Evolutionary conservation across 2,113 vertebrate genomes (phyloP), one percentile per base, ranked within the genome.

Genomic region (Diadophis punctatus): DNA sequence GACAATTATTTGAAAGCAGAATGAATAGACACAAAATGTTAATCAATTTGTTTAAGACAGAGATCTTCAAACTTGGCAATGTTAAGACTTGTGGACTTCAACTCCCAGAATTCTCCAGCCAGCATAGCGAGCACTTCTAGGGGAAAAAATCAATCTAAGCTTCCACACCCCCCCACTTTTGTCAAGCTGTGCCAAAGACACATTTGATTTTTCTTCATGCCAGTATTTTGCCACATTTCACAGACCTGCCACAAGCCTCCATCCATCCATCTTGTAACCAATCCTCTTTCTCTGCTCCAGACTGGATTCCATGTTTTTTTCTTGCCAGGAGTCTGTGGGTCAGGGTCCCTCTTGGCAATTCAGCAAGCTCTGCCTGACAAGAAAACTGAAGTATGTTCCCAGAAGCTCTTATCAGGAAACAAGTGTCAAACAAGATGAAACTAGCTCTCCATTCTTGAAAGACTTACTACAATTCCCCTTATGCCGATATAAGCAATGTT

Each of bases 351-450:
- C 94, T 93, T 86, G 91, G 95, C 95, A 96, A 11, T 94, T 94
- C 92, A 0, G 60, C 58, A 3, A 93, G 94, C 94, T 95, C 0
- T 12, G 91, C 9, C 93, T 96, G 96, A 97, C 95, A 95, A 94
- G 95, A 93, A 95, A 95, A 96, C 96, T 93, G 80, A 92, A 94
- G 94, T 91, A 97, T 96, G 96, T 97, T 97, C 97, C 95, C 95
- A 95, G 96, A 94, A 96, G 96, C 92, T 96, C 93, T 97, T 97
- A 96, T 95, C 97, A 95, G 97, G 95, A 96, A 97, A 95, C 96
- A 95, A 68, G 93, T 96, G 96, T 97, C 96, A 96, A 96, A 96
- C 96, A 96, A 96, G 96, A 96, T 94, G 93, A 95, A 97, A 96
- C 93, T 39, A 93, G 94, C 93, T 92, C 95, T 96, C 94, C 25